Percentiles rank a stretch among this genome's conserved stretches.
Evolutionary conservation across 1,140 invertebrate species (phyloP).

Genomic region (Drosophila pachea): DNA sequence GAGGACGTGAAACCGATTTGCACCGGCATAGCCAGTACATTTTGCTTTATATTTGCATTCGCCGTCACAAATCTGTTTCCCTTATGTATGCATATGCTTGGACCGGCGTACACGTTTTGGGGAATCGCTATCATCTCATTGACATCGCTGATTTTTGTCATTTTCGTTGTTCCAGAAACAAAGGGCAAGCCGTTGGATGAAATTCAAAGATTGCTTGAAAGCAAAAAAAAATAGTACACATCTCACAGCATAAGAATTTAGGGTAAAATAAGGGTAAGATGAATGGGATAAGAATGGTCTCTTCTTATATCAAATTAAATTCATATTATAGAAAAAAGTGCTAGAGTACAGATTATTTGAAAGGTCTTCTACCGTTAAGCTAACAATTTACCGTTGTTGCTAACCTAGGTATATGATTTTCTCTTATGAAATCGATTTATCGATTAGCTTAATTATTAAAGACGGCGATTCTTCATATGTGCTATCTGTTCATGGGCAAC

Average conservation of each 20-base stretch:
- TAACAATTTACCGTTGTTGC: neutral
- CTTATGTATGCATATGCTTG: slow-evolving; percentile 46
- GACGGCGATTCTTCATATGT: neutral
- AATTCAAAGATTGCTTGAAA: slow-evolving; percentile 78
- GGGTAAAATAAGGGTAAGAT: too few species aligned
- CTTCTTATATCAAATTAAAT: too few species aligned
- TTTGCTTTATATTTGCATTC: slow-evolving; percentile 90
- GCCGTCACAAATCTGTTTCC: slow-evolving; percentile 86
- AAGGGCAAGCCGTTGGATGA: slow-evolving; percentile 85
- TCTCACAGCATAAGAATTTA: neutral
- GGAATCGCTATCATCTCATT: slow-evolving; percentile 85
- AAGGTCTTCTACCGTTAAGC: neutral
- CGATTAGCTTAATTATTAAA: slow-evolving; percentile 21
- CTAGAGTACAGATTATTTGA: too few species aligned
- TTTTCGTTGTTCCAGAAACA: slow-evolving; percentile 84
- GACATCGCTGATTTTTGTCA: slow-evolving; percentile 81
- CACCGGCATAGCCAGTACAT: slow-evolving; percentile 84
- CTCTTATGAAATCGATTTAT: slow-evolving; percentile 33
- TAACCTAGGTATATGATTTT: neutral
- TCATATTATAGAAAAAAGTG: too few species aligned
- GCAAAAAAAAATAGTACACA: neutral
- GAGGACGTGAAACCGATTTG: slow-evolving; percentile 87
- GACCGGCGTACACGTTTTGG: slow-evolving; percentile 84
- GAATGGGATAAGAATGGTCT: too few species aligned
- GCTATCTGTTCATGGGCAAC: slow-evolving; percentile 6